Evolutionary conservation across 1,140 invertebrate genomes (phyloP).

Genomic region (Drosophila varians): DNA sequence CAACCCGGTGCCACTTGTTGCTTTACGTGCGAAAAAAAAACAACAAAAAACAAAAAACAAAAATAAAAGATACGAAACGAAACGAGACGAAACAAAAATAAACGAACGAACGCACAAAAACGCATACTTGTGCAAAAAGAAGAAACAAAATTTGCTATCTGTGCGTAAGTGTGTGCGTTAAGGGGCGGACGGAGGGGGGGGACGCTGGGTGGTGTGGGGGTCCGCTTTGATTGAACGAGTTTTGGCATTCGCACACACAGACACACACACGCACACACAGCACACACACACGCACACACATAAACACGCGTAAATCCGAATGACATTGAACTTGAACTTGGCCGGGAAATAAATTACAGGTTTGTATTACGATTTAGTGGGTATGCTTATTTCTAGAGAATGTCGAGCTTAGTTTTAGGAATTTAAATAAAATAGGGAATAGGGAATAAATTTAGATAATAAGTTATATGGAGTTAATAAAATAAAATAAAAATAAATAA

Average conservation of each 20-base stretch:
- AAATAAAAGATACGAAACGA: constrained; percentile 14
- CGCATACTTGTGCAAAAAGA: constrained; percentile 44
- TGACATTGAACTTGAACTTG: constrained; percentile 79
- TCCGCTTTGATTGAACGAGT: constrained; percentile 65
- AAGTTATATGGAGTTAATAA: no score
- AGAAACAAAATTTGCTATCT: background rate
- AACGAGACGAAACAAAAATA: constrained; percentile 18
- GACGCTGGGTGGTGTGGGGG: no score
- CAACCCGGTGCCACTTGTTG: constrained; percentile 41
- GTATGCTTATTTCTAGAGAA: background rate
- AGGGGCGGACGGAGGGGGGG: constrained; percentile 8
- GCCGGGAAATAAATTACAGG: constrained; percentile 31
- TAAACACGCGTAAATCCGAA: constrained; percentile 20
- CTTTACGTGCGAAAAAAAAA: constrained; percentile 9
- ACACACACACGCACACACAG: constrained; percentile 15
- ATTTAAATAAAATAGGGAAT: background rate
- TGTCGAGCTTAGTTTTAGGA: background rate
- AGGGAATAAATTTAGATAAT: background rate
- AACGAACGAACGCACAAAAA: constrained; percentile 63
- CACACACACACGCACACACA: background rate
- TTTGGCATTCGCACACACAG: constrained; percentile 40
- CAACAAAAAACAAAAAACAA: constrained; percentile 19
- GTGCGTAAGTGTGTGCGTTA: constrained; percentile 22
- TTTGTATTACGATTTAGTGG: background rate
- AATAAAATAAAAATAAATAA: background rate